Percentiles rank a stretch among this genome's conserved stretches.
phyloP scores from a whole-genome alignment of 2,888 invertebrate species.

The Rhaphigaster nebulosa region DNA sequence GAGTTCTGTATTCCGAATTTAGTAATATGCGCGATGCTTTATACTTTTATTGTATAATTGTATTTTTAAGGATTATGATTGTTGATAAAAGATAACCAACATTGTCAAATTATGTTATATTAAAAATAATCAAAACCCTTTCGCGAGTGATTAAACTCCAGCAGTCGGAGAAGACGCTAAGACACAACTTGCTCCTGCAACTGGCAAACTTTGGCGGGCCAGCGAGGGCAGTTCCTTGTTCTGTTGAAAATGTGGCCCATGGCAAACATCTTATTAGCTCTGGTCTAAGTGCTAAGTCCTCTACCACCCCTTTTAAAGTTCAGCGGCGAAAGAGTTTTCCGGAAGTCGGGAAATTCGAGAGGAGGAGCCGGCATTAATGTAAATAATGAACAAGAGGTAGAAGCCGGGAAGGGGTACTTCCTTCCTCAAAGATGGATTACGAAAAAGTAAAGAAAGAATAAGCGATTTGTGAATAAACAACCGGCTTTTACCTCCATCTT shows the following conservation, averaged over 20 bases:
- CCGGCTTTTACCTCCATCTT: background rate
- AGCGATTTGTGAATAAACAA: conserved; percentile 19
- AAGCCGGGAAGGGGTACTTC: background rate
- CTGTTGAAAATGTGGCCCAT: conserved; percentile 14
- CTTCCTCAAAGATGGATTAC: background rate
- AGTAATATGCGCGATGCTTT: too few species aligned
- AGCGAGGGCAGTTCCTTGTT: conserved; percentile 40
- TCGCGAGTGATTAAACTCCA: background rate
- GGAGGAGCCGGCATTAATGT: conserved; percentile 17
- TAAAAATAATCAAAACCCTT: background rate
- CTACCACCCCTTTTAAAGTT: conserved; percentile 32
- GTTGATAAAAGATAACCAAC: too few species aligned
- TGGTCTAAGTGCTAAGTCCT: conserved; percentile 42
- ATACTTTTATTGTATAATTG: too few species aligned
- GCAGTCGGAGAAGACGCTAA: background rate
- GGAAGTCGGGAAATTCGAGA: conserved; percentile 12
- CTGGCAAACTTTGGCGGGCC: background rate
- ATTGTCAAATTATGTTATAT: background rate
- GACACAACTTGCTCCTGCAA: background rate
- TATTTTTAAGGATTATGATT: too few species aligned
- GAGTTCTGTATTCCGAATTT: too few species aligned
- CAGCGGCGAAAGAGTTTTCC: conserved; percentile 11
- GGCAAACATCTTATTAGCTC: conserved; percentile 42
- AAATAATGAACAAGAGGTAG: conserved; percentile 45
- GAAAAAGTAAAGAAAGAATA: conserved; percentile 15